These are phyloP conservation scores for Glaucidium brasilianum DNA, from an alignment of 2,113 vertebrate species.

Conservation along the genomic window DNA sequence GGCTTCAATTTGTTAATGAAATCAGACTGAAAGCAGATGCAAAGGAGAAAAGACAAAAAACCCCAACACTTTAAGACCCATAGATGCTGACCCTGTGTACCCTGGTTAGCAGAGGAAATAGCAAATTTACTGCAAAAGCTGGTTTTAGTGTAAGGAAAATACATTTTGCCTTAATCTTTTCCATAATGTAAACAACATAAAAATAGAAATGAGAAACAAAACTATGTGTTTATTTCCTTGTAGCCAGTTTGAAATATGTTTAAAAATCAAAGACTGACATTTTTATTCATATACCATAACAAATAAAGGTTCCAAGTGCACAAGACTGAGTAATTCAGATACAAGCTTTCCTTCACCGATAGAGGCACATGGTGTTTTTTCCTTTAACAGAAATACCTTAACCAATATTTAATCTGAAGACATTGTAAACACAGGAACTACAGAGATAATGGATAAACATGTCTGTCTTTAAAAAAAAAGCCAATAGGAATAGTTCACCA, in stretches of 20 bases:
- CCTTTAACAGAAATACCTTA: not conserved
- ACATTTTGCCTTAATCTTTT: not conserved
- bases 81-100: not conserved
- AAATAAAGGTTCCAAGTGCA: not conserved
- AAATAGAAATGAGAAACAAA: not conserved
- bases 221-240: not conserved
- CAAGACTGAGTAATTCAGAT: not conserved
- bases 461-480: not conserved
- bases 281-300: not conserved
- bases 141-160: not conserved
- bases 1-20: not conserved
- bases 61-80: not conserved
- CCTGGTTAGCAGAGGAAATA: not conserved
- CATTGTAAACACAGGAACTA: not conserved
- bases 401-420: not conserved
- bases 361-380: not conserved
- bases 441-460: not conserved
- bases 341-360: not conserved
- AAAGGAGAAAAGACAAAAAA: not conserved
- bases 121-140: not conserved
- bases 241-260: not conserved
- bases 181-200: not conserved
- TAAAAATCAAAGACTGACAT: not conserved
- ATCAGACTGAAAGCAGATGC: not conserved
- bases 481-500: not conserved